phyloP scores from a whole-genome alignment of 2,797 vertebrate species.

The Myotis findleyi region DNA sequence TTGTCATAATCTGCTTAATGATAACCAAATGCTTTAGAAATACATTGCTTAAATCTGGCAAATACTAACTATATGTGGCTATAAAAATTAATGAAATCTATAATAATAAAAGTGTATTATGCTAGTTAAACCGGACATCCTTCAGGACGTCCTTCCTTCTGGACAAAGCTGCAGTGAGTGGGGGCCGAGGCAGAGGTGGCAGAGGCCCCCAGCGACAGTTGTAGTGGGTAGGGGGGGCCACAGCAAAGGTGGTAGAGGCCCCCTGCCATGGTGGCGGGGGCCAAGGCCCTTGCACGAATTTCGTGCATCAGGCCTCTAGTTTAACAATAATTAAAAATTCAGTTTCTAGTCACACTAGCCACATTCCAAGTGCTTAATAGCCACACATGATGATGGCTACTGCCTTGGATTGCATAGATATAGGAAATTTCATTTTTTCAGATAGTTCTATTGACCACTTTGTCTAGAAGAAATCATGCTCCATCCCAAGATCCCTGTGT shows the following conservation, averaged over 20 bases:
- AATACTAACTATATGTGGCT: background rate
- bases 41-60: background rate
- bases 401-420: background rate
- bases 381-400: background rate
- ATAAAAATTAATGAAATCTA: background rate
- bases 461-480: background rate
- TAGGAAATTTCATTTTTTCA: background rate
- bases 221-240: no score
- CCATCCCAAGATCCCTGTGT: background rate
- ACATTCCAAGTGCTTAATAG: slow-evolving; percentile 13
- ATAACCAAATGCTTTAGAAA: slow-evolving; percentile 33
- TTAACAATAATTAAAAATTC: background rate
- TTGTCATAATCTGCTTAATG: background rate
- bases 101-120: no score
- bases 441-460: background rate
- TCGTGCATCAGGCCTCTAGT: no score
- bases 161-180: no score
- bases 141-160: no score
- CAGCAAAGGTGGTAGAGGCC: no score
- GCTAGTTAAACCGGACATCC: no score
- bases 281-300: no score
- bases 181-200: no score
- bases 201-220: no score
- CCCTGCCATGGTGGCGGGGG: no score
- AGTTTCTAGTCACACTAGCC: background rate